Evolutionary conservation across 2,113 vertebrate genomes (phyloP), one percentile per base, ranked within the genome.

Genomic region (Scartelaos histophorus): DNA sequence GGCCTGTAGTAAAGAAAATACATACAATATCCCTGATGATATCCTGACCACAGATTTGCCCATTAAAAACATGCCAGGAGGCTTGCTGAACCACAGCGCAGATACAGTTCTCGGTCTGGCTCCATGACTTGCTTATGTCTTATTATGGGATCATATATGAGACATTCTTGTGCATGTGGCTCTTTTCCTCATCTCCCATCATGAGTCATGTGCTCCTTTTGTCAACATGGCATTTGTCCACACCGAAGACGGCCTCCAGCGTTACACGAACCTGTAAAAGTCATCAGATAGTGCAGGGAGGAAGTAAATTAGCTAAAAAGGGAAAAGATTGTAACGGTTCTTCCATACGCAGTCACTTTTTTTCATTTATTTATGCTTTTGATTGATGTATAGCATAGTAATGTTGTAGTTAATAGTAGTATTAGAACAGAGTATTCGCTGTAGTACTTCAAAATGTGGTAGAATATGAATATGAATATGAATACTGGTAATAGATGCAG

Each of bases 161-260:
- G 49, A 61, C 51, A 70, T 66, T 62, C 67, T n/a, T 66, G 71
- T 35, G 19, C 79, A 74, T 74, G 69, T 67, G 65, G 65, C 61
- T 70, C 75, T 46, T 46, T 67, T 75, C 16, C 64, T 70, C 0
- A 43, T 43, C 0, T 13, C 47, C 56, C 53, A 13, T 47, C 75
- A 73, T 80, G 68, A 80, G 70, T 79, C 11, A 81, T 87, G 75
- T 49, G 77, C 84, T 75, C 38, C 45, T 16, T 1, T 49, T 82
- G 74, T 77, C 80, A 82, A 51, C 58, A 66, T 83, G 71, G 65
- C 71, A 71, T 82, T 81, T 76, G 34, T 76, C 62, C n/a, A 38
- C 35, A 74, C 74, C 78, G 66, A 49, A 70, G 70, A 56, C 66
- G 62, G 73, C 82, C 80, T 84, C 13, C 16, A 69, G 46, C 57